Evolutionary conservation across 2,888 invertebrate species (phyloP).

Genomic region (Galeopsomyia nigrocyanea): DNA sequence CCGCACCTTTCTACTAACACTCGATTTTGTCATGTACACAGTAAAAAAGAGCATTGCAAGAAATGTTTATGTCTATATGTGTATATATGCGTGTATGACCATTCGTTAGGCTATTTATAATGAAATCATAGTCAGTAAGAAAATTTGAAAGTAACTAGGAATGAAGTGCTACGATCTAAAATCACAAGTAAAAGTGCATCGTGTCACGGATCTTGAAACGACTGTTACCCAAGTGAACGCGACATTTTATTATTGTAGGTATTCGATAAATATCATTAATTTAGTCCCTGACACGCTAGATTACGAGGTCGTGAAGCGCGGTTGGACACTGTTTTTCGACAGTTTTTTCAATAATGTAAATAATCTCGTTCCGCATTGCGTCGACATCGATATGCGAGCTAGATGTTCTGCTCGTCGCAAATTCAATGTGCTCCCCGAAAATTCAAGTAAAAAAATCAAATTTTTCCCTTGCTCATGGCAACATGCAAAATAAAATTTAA

Average conservation of each 20-base stretch:
- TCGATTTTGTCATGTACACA: constrained; percentile 20
- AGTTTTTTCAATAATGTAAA: constrained; percentile 45
- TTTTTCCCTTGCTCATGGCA: constrained; percentile 50
- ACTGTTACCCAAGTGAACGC: constrained; percentile 36
- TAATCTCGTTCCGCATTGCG: constrained; percentile 51
- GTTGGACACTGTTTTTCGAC: constrained; percentile 31
- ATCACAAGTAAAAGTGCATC: constrained; percentile 44
- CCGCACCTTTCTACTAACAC: constrained; percentile 21
- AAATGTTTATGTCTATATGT: constrained; percentile 25
- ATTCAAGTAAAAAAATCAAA: constrained; percentile 53
- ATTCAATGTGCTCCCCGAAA: constrained; percentile 50
- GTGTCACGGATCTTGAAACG: constrained; percentile 46
- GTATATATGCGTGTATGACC: constrained; percentile 32
- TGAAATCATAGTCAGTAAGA: constrained; percentile 36
- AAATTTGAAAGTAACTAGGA: constrained; percentile 41
- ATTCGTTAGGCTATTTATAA: constrained; percentile 1
- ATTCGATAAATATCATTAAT: constrained; percentile 38
- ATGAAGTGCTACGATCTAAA: constrained; percentile 43
- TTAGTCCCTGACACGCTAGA: constrained; percentile 50
- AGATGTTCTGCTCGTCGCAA: constrained; percentile 53
- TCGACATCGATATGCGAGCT: constrained; percentile 57
- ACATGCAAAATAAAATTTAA: constrained; percentile 57
- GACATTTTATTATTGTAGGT: constrained; percentile 21
- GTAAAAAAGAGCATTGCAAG: constrained; percentile 39
- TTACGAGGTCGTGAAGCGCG: constrained; percentile 50